phyloP scores from a whole-genome alignment of 1,140 invertebrate genomes.

The Dendroctonus valens region DNA sequence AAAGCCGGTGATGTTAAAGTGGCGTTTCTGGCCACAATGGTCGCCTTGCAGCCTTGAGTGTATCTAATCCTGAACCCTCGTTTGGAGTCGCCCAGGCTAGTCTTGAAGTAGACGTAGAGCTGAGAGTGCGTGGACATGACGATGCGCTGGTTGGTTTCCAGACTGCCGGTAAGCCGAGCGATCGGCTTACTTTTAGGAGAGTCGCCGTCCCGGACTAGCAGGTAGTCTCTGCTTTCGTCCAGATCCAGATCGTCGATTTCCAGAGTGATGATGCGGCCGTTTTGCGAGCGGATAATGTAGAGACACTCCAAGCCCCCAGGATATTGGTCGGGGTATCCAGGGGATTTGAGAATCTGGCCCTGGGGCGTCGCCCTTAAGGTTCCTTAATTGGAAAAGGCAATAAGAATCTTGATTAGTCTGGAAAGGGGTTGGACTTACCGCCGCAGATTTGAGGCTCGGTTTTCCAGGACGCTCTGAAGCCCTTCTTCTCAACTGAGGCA shows the following conservation, averaged over 20 bases:
- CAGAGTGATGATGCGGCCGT: slow-evolving; percentile 82
- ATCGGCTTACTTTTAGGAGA: slow-evolving; percentile 81
- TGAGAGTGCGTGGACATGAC: slow-evolving; percentile 88
- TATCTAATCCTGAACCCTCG: slow-evolving; percentile 83
- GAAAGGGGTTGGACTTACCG: slow-evolving; percentile 42
- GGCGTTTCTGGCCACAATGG: slow-evolving; percentile 76
- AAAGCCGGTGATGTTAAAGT: slow-evolving; percentile 86
- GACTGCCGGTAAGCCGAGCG: slow-evolving; percentile 76
- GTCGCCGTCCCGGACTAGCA: slow-evolving; percentile 86
- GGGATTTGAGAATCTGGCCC: slow-evolving; percentile 80
- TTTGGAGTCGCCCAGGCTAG: slow-evolving; percentile 81
- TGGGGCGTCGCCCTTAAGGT: slow-evolving; percentile 77
- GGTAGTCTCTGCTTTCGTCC: slow-evolving; percentile 80
- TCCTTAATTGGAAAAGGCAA: slow-evolving; percentile 42
- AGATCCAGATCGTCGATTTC: slow-evolving; percentile 90
- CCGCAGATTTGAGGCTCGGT: slow-evolving; percentile 89
- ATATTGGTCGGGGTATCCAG: slow-evolving; percentile 88
- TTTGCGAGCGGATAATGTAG: slow-evolving; percentile 86
- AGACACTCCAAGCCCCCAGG: slow-evolving; percentile 93
- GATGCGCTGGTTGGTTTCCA: slow-evolving; percentile 75
- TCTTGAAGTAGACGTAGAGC: slow-evolving; percentile 90
- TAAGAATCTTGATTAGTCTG: not conserved
- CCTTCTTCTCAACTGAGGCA: slow-evolving; percentile 88
- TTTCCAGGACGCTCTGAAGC: slow-evolving; percentile 91
- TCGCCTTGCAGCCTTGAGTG: slow-evolving; percentile 82